These are phyloP conservation scores for Gobius niger DNA, from an alignment of 2,113 vertebrate species.

Conservation along the genomic window DNA sequence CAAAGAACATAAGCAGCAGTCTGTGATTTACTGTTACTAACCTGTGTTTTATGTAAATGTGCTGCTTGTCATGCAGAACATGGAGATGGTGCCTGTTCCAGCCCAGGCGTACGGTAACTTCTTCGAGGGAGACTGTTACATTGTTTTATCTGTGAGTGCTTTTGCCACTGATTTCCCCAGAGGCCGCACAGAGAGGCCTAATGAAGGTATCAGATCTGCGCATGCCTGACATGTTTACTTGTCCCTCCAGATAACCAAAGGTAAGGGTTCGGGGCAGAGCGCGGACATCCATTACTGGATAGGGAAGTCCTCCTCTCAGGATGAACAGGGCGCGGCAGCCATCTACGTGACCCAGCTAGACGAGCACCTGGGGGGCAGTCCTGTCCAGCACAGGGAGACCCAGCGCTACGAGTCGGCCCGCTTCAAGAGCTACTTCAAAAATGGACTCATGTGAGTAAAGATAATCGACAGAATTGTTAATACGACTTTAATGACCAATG, in stretches of 20 bases:
- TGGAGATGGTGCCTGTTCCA: conserved; percentile 85
- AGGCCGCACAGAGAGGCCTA: background rate
- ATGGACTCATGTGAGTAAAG: conserved; percentile 84
- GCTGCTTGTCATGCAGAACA: conserved; percentile 75
- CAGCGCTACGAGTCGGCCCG: conserved; percentile 82
- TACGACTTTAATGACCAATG: no score
- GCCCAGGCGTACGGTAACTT: conserved; percentile 83
- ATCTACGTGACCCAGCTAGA: conserved; percentile 85
- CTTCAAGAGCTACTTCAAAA: conserved; percentile 89
- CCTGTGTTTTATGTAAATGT: conserved; percentile 2
- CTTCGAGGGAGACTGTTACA: conserved; percentile 90
- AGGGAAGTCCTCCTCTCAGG: conserved; percentile 81
- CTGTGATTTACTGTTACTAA: background rate
- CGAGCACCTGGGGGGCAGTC: conserved; percentile 72
- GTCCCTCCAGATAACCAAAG: conserved; percentile 67
- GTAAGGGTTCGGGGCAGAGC: conserved; percentile 49
- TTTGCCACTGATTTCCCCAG: conserved; percentile 10
- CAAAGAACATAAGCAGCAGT: background rate
- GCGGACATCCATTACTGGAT: conserved; percentile 89
- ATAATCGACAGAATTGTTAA: background rate
- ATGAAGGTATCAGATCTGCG: background rate
- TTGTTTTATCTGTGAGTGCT: conserved; percentile 83
- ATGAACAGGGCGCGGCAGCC: conserved; percentile 85
- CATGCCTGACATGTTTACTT: background rate
- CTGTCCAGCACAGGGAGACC: conserved; percentile 85